A percentile compares a stretch with the other conserved stretches of the same genome.
Conservation (phyloP, 2,888 invertebrate species). For the Tetanocera ferruginea region DNA sequence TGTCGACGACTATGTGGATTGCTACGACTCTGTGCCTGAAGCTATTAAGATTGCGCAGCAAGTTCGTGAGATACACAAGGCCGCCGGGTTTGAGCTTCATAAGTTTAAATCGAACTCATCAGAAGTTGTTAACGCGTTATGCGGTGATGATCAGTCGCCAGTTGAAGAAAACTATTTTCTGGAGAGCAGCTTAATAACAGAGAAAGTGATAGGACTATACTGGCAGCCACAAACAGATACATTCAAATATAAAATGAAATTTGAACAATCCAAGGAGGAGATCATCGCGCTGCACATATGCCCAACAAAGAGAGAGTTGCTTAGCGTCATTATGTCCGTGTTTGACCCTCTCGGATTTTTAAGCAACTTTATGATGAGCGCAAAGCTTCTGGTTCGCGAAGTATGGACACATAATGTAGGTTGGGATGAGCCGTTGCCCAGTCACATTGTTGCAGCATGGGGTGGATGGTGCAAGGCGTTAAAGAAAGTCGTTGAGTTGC, state of each 20-base stretch:
- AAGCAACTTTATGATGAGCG: slow-evolving; percentile 17
- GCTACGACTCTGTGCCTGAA: slow-evolving; percentile 25
- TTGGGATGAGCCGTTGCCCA: slow-evolving; percentile 28
- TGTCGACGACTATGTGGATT: slow-evolving; percentile 45
- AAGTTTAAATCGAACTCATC: slow-evolving; percentile 42
- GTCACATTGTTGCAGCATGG: not conserved
- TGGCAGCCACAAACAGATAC: not conserved
- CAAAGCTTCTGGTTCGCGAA: slow-evolving; percentile 20
- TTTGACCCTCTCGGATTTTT: slow-evolving; percentile 32
- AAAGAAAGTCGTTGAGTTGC: not conserved
- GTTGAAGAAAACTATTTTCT: not conserved
- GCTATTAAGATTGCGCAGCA: slow-evolving; percentile 35
- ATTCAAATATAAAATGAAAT: not conserved
- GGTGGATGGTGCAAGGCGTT: not conserved
- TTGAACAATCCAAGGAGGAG: not conserved
- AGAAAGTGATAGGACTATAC: not conserved
- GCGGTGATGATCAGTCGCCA: not conserved
- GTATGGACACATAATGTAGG: slow-evolving; percentile 10
- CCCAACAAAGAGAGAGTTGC: slow-evolving; percentile 34
- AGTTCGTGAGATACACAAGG: slow-evolving; percentile 40
- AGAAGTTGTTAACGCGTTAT: slow-evolving; percentile 18
- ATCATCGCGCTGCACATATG: not conserved
- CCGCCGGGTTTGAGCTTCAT: slow-evolving; percentile 41
- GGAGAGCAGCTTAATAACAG: not conserved
- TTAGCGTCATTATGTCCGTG: slow-evolving; percentile 31